Base-by-base conservation (phyloP, 1,140 invertebrate species). In the Leptonema lineaticorne region DNA sequence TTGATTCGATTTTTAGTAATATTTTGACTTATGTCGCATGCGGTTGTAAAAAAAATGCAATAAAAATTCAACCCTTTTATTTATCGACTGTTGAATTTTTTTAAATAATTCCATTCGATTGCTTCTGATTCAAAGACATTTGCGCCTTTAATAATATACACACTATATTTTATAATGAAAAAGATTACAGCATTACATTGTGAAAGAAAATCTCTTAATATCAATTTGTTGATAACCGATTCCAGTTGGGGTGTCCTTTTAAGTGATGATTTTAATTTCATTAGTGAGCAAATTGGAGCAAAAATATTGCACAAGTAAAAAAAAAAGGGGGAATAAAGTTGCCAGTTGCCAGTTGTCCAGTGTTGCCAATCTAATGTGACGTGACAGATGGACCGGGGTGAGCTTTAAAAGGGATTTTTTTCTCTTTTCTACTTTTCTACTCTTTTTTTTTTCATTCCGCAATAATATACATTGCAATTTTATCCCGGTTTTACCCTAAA, bases 11-110 rank as follows among this genome's bases (percentile, higher is more conserved):
- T 41, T 48, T 68, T 48, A 48, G 41, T 41, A 71, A 67, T 71
- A 67, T 71, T 71, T 66, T 71, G 70, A 71, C 67, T 71, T 66
- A 66, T 71, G 57, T 57, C 57, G 37, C 56, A 45, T 60, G 45
- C 20, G 3, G n/a, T 26, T 59, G 24, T 59, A 2, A 8, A 7
- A 9, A 6, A 22, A 3, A 26, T 18, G n/a, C n/a, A 53, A 53
- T 53, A 53, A 53, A 53, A 53, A 24, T 27, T n/a, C n/a, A 53
- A 27, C 24, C 24, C 22, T 53, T 24, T 53, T 14, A 20, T 37
- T n/a, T 16, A 2, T 41, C 37, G 37, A 41, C 37, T 41, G 37
- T 41, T 41, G 37, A 41, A 41, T 14, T 14, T 41, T 41, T 14
- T 16, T 9, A 41, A 41, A 14, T 41, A 14, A 41, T 41, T 41